These are phyloP conservation scores for Amphimedon queenslandica DNA, from an alignment of 37 sponge, comb jelly and placozoan species.

Conservation along the genomic window DNA sequence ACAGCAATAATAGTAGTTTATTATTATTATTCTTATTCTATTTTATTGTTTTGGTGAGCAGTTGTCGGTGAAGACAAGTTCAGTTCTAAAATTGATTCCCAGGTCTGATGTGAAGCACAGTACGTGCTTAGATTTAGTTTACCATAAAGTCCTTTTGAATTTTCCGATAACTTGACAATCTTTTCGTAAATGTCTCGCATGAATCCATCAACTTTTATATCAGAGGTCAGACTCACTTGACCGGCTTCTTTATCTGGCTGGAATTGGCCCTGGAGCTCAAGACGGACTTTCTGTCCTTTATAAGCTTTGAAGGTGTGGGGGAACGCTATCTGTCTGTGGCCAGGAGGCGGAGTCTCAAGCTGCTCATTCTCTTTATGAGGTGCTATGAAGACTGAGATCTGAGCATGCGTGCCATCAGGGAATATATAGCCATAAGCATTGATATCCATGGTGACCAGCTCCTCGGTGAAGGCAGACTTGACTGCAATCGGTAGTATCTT, in stretches of 20 bases:
- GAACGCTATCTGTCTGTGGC: slow-evolving; percentile 29
- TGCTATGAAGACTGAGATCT: slow-evolving; percentile 25
- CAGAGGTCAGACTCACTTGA: slow-evolving; percentile 20
- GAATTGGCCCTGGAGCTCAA: slow-evolving; percentile 24
- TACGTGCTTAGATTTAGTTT: slow-evolving; percentile 21
- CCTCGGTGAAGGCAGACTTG: slow-evolving; percentile 6
- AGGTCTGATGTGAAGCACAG: background rate
- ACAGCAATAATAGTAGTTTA: too few species aligned
- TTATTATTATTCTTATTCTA: too few species aligned
- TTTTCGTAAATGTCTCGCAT: slow-evolving; percentile 17
- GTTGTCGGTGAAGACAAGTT: slow-evolving; percentile 20
- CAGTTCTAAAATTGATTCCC: slow-evolving; percentile 23
- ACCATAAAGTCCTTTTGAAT: slow-evolving; percentile 12
- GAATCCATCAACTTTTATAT: slow-evolving; percentile 6
- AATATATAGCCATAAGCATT: slow-evolving; percentile 8
- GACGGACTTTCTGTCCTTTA: slow-evolving; percentile 21
- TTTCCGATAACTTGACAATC: slow-evolving; percentile 19
- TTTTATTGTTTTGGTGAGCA: too few species aligned
- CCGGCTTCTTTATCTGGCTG: slow-evolving; percentile 25
- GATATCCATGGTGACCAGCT: slow-evolving; percentile 23
- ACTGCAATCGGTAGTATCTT: slow-evolving; percentile 38
- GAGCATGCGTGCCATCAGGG: slow-evolving; percentile 16
- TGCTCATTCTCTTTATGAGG: slow-evolving; percentile 23
- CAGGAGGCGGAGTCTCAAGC: background rate
- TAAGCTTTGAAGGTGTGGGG: slow-evolving; percentile 45